phyloP scores from a whole-genome alignment of 2,888 invertebrate genomes.

The Nemotelus nigrinus region DNA sequence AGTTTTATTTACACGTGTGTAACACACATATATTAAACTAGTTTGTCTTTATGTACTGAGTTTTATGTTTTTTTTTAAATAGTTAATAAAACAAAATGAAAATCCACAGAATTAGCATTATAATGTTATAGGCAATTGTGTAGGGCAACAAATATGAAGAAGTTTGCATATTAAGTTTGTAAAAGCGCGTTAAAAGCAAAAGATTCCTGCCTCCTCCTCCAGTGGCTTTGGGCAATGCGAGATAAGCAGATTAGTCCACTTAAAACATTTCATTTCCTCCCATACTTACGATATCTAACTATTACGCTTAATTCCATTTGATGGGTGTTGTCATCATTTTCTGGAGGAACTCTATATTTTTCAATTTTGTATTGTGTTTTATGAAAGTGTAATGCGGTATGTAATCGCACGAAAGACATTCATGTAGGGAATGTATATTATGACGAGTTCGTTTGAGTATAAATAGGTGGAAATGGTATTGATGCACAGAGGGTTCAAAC shows the following conservation, averaged over 20 bases:
- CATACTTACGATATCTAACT: constrained; percentile 57
- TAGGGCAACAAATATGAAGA: too few species aligned
- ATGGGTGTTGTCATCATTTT: constrained; percentile 53
- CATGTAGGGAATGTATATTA: constrained; percentile 4
- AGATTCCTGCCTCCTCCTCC: too few species aligned
- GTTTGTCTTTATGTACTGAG: too few species aligned
- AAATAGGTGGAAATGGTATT: constrained; percentile 11
- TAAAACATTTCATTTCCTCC: neutral
- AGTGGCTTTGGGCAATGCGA: too few species aligned
- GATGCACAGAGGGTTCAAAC: constrained; percentile 24
- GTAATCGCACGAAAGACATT: neutral
- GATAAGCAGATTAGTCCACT: constrained; percentile 10
- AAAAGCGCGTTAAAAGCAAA: too few species aligned
- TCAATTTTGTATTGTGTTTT: constrained; percentile 4
- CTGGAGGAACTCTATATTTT: constrained; percentile 50
- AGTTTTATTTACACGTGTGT: too few species aligned
- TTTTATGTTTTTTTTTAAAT: too few species aligned
- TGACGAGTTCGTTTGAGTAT: constrained; percentile 11
- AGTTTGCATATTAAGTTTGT: too few species aligned
- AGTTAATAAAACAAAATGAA: too few species aligned
- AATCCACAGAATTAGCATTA: too few species aligned
- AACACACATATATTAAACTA: too few species aligned
- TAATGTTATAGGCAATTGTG: too few species aligned
- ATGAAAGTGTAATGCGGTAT: neutral
- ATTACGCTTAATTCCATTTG: constrained; percentile 55